These are phyloP conservation scores for Urechis unicinctus DNA, from an alignment of 2,888 invertebrate genomes.

Conservation along the genomic window DNA sequence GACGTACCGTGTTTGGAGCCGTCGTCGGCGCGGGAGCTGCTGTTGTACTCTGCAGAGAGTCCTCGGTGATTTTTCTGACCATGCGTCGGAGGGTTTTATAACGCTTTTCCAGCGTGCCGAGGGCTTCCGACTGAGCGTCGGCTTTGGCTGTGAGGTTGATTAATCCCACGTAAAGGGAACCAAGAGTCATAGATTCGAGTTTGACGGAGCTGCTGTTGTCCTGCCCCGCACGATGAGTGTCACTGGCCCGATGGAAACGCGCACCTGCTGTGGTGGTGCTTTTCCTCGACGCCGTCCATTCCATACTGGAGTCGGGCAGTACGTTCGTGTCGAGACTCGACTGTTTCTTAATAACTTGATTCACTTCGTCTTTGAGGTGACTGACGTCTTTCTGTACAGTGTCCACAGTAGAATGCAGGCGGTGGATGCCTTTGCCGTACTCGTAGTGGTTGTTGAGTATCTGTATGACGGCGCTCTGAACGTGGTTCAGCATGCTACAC, in stretches of 20 bases:
- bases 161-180: too few relatives aligned
- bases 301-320: neutral
- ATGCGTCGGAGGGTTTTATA: neutral
- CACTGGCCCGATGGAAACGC: too few relatives aligned
- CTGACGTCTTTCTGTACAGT: constrained; percentile 6
- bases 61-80: neutral
- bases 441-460: constrained; percentile 14
- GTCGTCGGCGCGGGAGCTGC: neutral
- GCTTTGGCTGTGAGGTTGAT: neutral
- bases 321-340: too few relatives aligned
- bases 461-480: constrained; percentile 14
- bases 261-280: neutral
- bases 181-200: too few relatives aligned
- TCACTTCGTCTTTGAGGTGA: too few relatives aligned
- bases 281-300: neutral
- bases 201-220: too few relatives aligned
- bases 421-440: constrained; percentile 16
- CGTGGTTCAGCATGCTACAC: constrained; percentile 4
- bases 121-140: neutral
- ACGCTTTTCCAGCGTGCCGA: neutral
- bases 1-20: too few relatives aligned
- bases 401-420: constrained; percentile 7
- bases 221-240: too few relatives aligned
- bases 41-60: too few relatives aligned
- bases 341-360: too few relatives aligned